These are phyloP conservation scores for Anthophora plumipes DNA, from an alignment of 2,888 invertebrate genomes.

Conservation along the genomic window DNA sequence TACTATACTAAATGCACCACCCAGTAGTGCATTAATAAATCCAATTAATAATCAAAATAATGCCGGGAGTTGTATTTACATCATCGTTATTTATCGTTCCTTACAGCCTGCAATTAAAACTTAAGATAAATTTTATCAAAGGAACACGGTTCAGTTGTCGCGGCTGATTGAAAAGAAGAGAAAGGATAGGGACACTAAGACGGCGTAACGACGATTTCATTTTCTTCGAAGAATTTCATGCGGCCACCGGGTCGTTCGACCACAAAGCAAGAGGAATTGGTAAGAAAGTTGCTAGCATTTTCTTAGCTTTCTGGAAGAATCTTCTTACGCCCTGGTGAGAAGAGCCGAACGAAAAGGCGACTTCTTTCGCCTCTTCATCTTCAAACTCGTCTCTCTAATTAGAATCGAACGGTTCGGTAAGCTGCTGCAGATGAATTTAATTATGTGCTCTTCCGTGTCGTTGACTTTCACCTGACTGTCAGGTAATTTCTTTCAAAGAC, in stretches of 20 bases:
- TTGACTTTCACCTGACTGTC: slow-evolving; percentile 32
- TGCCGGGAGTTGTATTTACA: background rate
- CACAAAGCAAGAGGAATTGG: slow-evolving; percentile 33
- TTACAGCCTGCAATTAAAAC: slow-evolving; percentile 21
- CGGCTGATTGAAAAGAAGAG: background rate
- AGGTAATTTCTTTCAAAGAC: slow-evolving; percentile 2
- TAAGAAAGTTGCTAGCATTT: slow-evolving; percentile 40
- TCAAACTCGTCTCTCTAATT: slow-evolving; percentile 42
- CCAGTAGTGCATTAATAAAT: too few species aligned
- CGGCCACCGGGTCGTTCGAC: slow-evolving; percentile 11
- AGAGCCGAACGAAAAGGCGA: background rate
- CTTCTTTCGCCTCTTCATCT: slow-evolving; percentile 7
- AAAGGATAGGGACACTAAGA: background rate
- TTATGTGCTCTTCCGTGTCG: slow-evolving; percentile 50
- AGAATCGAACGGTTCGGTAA: slow-evolving; percentile 46
- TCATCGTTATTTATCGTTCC: background rate
- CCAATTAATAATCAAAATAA: background rate
- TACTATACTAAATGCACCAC: background rate
- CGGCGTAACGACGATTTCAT: slow-evolving; percentile 20
- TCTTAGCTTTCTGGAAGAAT: slow-evolving; percentile 7
- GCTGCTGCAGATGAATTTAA: slow-evolving; percentile 41
- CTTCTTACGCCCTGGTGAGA: slow-evolving; percentile 15
- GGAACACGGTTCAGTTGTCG: background rate
- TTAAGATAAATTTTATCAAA: slow-evolving; percentile 1
- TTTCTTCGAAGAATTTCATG: slow-evolving; percentile 33